Base-by-base conservation (phyloP, 2,888 invertebrate genomes). In the Atherix ibis region DNA sequence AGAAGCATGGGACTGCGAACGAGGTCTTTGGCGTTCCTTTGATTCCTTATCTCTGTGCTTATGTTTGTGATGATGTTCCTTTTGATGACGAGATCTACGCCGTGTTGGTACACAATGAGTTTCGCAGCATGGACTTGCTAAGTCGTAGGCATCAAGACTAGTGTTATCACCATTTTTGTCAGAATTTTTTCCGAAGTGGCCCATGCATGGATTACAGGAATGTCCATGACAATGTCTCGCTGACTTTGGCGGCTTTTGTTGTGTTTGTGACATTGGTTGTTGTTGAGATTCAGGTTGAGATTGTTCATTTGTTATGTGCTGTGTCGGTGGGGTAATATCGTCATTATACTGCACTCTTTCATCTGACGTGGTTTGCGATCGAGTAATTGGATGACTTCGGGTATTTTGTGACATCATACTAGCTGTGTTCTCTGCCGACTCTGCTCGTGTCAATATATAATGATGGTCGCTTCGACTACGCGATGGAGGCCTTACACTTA, bases 51-150 rank as follows among this genome's bases (percentile, higher is more conserved):
- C 69, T 5, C 56, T 50, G 44, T 61, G 65, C 49, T 70, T 70
- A 33, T 71, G 71, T 52, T 70, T 71, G 44, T 67, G 64, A 40
- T 64, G 61, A 46, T 71, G 70, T 46, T 76, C 75, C 50, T 77
- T 76, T 27, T 66, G 66, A 43, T 65, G 65, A 5, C 67, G 59
- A 25, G 66, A 60, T 16, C 68, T 54, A 24, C 68, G 50, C 13
- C 65, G 52, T 35, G 73, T 73, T 4, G 85, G 84, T 31, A 85
- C 82, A 52, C 84, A 87, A 45, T 83, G 79, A 0, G 84, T 79
- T 54, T 84, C 82, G 54, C 85, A 85, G 51, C 85, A 85, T 1
- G 84, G 82, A 51, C 83, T 82, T 1, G 85, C 85, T 31, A 85
- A 62, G 52, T 85, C 85, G 46, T 87, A 87, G 4, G 84, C 85